Percentiles rank a stretch among this genome's conserved stretches.
phyloP scores from a whole-genome alignment of 2,113 vertebrate species.

The Erythrolamprus reginae region DNA sequence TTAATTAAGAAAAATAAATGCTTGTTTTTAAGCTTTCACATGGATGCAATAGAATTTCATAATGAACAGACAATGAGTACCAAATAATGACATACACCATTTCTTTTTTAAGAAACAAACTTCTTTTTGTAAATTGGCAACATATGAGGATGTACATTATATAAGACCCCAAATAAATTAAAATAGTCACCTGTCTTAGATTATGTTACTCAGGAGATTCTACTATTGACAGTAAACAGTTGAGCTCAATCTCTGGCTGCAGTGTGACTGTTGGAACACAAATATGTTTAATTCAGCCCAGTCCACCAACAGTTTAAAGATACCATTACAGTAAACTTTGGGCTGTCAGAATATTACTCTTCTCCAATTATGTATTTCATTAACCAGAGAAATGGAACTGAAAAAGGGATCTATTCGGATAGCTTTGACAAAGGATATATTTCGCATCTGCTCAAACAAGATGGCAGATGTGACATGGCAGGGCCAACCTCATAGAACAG shows the following conservation, averaged over 20 bases:
- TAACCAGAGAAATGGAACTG: neutral
- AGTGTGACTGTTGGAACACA: constrained; percentile 6
- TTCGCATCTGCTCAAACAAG: neutral
- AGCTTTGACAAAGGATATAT: neutral
- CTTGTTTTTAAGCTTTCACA: neutral
- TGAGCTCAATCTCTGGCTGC: constrained; percentile 11
- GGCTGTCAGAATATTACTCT: neutral
- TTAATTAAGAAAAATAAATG: neutral
- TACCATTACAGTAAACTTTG: neutral
- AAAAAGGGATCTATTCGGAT: neutral
- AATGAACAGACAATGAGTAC: neutral
- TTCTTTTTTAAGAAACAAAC: neutral
- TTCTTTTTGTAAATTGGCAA: neutral
- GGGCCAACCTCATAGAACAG: neutral
- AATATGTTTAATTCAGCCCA: neutral
- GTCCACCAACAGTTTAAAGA: constrained; percentile 6
- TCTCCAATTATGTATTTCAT: neutral
- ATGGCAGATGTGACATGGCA: neutral
- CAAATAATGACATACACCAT: neutral
- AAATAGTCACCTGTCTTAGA: constrained; percentile 2
- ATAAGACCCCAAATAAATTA: neutral
- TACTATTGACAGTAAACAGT: constrained; percentile 2
- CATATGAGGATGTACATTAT: neutral
- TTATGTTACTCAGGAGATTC: constrained; percentile 12
- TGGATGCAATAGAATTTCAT: neutral